Percentiles rank a stretch among this genome's conserved stretches.
Evolutionary conservation across 2,888 invertebrate genomes (phyloP).

Genomic region (Neria commutata): DNA sequence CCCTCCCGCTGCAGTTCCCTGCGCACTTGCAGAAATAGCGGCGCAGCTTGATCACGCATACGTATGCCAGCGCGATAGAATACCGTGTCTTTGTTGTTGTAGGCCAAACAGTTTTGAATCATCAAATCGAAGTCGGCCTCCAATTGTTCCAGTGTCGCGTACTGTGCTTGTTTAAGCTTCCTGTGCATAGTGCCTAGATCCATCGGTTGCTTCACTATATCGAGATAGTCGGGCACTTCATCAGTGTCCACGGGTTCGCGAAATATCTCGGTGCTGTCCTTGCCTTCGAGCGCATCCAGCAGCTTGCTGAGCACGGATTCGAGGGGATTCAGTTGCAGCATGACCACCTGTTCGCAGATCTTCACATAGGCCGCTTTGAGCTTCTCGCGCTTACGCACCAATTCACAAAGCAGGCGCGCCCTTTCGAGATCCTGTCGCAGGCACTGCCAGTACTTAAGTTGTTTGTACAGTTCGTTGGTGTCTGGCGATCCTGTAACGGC

Average conservation of each 20-base stretch:
- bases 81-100: conserved; percentile 94
- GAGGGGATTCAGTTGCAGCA: conserved; percentile 82
- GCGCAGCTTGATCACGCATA: conserved; percentile 86
- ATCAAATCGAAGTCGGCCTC: conserved; percentile 93
- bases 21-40: conserved; percentile 78
- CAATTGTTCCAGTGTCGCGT: conserved; percentile 76
- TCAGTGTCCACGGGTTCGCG: conserved; percentile 88
- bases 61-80: conserved; percentile 90
- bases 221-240: conserved; percentile 89
- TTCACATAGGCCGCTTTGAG: conserved; percentile 86
- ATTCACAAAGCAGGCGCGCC: conserved; percentile 87
- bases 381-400: conserved; percentile 94
- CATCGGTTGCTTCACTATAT: conserved; percentile 85
- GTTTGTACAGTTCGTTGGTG: conserved; percentile 78
- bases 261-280: conserved; percentile 88
- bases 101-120: conserved; percentile 93
- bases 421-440: conserved; percentile 93
- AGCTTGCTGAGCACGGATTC: conserved; percentile 79
- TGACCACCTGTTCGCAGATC: conserved; percentile 79
- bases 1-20: conserved; percentile 68
- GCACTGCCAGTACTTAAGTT: conserved; percentile 92
- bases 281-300: conserved; percentile 75
- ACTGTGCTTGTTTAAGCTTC: conserved; percentile 73
- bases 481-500: conserved; percentile 64
- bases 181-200: conserved; percentile 86